Conservation (phyloP, 2,797 vertebrate genomes). For the Labroides dimidiatus region DNA sequence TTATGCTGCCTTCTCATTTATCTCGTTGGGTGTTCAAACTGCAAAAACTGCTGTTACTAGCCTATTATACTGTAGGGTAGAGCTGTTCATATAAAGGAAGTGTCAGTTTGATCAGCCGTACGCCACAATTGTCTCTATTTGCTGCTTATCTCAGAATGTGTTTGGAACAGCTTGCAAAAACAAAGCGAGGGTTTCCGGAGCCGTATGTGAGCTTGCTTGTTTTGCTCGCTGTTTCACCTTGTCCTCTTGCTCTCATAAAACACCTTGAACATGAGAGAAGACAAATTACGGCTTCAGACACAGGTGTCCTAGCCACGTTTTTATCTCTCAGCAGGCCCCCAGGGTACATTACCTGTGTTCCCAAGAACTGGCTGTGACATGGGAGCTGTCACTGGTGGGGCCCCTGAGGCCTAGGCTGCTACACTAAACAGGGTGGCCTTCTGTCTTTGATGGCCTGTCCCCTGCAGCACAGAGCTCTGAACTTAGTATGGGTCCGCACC, state of each 20-base stretch:
- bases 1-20: constrained; percentile 49
- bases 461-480: constrained; percentile 67
- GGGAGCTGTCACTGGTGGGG: constrained; percentile 75
- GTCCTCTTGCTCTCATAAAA: constrained; percentile 84
- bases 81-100: constrained; percentile 34
- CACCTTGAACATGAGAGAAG: constrained; percentile 84
- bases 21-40: constrained; percentile 40
- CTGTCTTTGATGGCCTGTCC: constrained; percentile 67
- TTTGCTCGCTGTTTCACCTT: constrained; percentile 82
- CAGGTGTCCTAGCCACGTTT: constrained; percentile 81
- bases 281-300: constrained; percentile 85
- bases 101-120: constrained; percentile 36
- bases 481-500: constrained; percentile 53
- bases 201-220: constrained; percentile 64
- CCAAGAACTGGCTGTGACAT: constrained; percentile 71
- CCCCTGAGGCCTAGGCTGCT: constrained; percentile 62
- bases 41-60: constrained; percentile 25
- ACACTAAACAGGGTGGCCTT: constrained; percentile 75
- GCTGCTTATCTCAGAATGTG: constrained; percentile 37
- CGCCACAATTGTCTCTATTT: constrained; percentile 26
- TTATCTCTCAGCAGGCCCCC: constrained; percentile 69
- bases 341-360: constrained; percentile 78
- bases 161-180: constrained; percentile 34
- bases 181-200: constrained; percentile 65
- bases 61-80: constrained; percentile 9